Evolutionary conservation across 2,888 invertebrate species (phyloP).

Genomic region (Ophioninae sp.): DNA sequence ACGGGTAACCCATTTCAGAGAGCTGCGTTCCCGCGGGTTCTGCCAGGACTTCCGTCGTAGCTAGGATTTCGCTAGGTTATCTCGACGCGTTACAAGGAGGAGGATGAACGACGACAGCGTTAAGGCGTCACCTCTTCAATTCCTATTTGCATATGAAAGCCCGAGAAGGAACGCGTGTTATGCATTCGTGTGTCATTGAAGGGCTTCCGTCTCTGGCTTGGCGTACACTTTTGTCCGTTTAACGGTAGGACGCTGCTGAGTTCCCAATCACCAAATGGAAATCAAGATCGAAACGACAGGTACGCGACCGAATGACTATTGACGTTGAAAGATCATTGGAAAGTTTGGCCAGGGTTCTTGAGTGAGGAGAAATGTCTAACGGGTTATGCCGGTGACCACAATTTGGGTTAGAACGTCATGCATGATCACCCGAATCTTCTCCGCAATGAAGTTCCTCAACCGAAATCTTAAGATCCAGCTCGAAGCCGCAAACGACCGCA

Average conservation of each 20-base stretch:
- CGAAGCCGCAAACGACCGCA: background rate
- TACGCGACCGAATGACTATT: background rate
- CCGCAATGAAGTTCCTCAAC: background rate
- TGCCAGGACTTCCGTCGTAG: background rate
- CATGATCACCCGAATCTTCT: background rate
- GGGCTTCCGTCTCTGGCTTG: background rate
- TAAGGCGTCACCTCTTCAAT: conserved; percentile 45
- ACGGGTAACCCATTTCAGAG: conserved; percentile 33
- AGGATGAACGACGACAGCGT: conserved; percentile 28
- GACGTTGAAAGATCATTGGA: background rate
- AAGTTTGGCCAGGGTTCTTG: background rate
- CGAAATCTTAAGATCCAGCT: background rate
- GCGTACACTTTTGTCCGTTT: background rate
- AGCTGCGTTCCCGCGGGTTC: background rate
- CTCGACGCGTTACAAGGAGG: conserved; percentile 20
- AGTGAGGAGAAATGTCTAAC: background rate
- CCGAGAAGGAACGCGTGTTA: background rate
- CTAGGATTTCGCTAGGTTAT: conserved; percentile 7
- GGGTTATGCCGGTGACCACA: background rate
- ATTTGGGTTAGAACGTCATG: background rate
- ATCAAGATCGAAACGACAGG: background rate
- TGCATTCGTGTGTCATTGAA: conserved; percentile 6
- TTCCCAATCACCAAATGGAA: background rate
- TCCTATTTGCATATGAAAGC: conserved; percentile 45
- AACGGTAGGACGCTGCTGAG: background rate